Base-by-base conservation (phyloP, 2,113 vertebrate species). In the Prietella phreatophila region DNA sequence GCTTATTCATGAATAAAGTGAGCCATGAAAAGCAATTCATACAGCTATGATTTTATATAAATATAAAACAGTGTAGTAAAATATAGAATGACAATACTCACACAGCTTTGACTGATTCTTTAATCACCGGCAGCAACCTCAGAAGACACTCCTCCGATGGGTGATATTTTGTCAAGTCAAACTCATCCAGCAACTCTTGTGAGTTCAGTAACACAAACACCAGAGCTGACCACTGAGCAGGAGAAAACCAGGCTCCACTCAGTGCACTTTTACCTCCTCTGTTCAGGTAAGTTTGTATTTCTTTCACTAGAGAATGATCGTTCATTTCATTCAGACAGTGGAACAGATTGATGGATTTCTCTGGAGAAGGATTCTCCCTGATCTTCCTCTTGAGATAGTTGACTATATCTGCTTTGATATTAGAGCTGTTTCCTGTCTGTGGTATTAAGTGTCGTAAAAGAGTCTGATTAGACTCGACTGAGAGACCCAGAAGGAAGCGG, bases 141-240 rank as follows among this genome's bases (percentile, higher is more conserved):
- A 75, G 36, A 42, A 75, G 71, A 42, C 71, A 75, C 1, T 75
- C 36, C 8, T 75, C 71, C 4, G 71, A 75, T 75, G 71, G 6
- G 3, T 10, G 36, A 75, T 42, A 75, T 75, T 42, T 75, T 11
- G 0, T 42, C 71, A 75, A 75, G 3, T 42, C 36, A 75, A 75
- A 75, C 71, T 75, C 71, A 10, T 39, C 4, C 20, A 75, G 17
- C 4, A 25, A 36, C 71, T 75, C 36, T 22, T 75, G 36, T 42
- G 71, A 42, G 19, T 20, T 75, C 36, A 75, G 69, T 71, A 71
- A 71, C 9, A 71, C 69, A 39, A 71, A 71, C 33, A 71, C 69
- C 69, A 71, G 69, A 71, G 69, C 69, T 71, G 69, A 71, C 69
- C 69, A 71, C 30, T 71, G 69, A 71, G 69, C 69, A 39, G 71